Conservation (phyloP, 2,797 vertebrate genomes). For the Gorsachius magnificus region DNA sequence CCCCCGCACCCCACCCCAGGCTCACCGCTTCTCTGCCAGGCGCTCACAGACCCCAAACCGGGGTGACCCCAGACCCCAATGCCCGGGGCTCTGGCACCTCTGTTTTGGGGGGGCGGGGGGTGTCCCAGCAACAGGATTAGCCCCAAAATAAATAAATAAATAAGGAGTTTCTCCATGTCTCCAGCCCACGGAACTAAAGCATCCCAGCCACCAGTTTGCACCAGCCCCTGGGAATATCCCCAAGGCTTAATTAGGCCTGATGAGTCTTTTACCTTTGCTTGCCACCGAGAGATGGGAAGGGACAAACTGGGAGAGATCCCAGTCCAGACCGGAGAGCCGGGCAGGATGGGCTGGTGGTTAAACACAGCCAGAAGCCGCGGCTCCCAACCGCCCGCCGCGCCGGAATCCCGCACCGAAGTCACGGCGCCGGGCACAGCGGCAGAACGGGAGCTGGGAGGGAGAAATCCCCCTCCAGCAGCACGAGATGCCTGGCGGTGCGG, state of each 20-base stretch:
- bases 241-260: neutral
- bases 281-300: neutral
- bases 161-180: neutral
- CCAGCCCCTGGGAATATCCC: neutral
- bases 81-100: rapidly evolving
- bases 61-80: neutral
- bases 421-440: too few species aligned
- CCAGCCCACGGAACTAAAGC: neutral
- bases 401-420: rapidly evolving
- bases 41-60: rapidly evolving
- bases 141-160: neutral
- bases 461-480: neutral
- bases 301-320: neutral
- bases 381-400: neutral
- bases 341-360: neutral
- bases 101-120: too few species aligned
- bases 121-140: neutral
- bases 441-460: neutral
- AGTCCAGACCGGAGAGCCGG: neutral
- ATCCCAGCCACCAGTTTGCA: neutral
- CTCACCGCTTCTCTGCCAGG: rapidly evolving
- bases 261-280: neutral
- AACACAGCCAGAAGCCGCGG: rapidly evolving
- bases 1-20: neutral
- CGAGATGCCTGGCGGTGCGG: rapidly evolving